Evolutionary conservation across 2,113 vertebrate genomes (phyloP).

Genomic region (Channa argus): DNA sequence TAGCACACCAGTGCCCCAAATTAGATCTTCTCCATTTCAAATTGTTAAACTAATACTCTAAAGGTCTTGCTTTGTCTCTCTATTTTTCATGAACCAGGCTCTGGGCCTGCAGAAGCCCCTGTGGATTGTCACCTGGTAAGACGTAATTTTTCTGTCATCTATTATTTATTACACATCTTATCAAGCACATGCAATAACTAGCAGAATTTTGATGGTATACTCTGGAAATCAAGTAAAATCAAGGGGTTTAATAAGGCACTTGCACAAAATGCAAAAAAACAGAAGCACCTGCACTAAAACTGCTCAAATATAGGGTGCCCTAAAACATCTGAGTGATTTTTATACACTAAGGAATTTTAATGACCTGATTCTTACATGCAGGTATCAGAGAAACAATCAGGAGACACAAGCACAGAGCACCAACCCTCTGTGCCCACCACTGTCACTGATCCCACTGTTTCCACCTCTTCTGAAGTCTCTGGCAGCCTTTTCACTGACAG

Average conservation of each 20-base stretch:
- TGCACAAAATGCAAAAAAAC: neutral
- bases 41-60: slow-evolving; percentile 4
- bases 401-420: slow-evolving; percentile 26
- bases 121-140: slow-evolving; percentile 61
- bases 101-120: slow-evolving; percentile 35
- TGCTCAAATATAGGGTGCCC: neutral
- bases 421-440: neutral
- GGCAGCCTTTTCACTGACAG: slow-evolving; percentile 14
- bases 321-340: slow-evolving; percentile 3
- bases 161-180: neutral
- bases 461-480: slow-evolving; percentile 37
- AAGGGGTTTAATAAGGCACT: neutral
- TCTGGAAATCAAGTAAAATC: neutral
- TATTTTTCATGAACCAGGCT: slow-evolving; percentile 42
- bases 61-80: neutral
- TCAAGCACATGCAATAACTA: no score
- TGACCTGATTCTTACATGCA: slow-evolving; percentile 38
- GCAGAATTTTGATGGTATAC: neutral
- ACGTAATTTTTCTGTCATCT: slow-evolving; percentile 5
- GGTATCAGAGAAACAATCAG: slow-evolving; percentile 54
- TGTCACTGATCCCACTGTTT: slow-evolving; percentile 25
- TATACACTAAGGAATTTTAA: neutral
- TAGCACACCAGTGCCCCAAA: neutral
- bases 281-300: neutral
- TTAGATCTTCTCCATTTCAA: slow-evolving; percentile 1